Conservation (phyloP, 1,140 invertebrate genomes). For the Sycophaga agraensis region DNA sequence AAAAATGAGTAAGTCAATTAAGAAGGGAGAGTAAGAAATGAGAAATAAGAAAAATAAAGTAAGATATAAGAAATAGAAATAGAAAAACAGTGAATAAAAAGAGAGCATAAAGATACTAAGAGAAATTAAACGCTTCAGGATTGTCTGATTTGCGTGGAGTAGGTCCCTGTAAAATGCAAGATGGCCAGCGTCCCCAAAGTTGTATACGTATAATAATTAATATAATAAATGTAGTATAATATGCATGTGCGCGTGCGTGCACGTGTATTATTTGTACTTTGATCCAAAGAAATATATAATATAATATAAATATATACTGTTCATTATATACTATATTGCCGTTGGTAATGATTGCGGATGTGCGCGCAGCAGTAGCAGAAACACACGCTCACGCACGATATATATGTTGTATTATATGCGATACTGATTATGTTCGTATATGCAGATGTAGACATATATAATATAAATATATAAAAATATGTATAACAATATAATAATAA, state of each 20-base stretch:
- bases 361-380: constrained; percentile 17
- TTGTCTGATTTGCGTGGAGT: constrained; percentile 58
- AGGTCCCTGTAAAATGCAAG: constrained; percentile 60
- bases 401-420: constrained; percentile 33
- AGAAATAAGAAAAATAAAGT: constrained; percentile 31
- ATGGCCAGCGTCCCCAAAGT: constrained; percentile 60
- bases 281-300: constrained; percentile 31
- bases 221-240: constrained; percentile 46
- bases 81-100: constrained; percentile 16
- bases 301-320: constrained; percentile 10
- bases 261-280: constrained; percentile 33
- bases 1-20: not conserved
- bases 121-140: constrained; percentile 58
- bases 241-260: constrained; percentile 38
- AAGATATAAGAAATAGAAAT: constrained; percentile 2
- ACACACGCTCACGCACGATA: constrained; percentile 45
- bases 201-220: constrained; percentile 42
- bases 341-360: constrained; percentile 30
- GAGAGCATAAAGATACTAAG: constrained; percentile 37
- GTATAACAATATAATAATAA: constrained; percentile 29
- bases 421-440: constrained; percentile 37
- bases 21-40: constrained; percentile 35
- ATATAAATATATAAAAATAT: constrained; percentile 26
- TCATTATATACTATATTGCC: constrained; percentile 14
- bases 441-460: constrained; percentile 29